These are phyloP conservation scores for Anadara kagoshimensis DNA, from an alignment of 1,140 invertebrate genomes.

Conservation along the genomic window DNA sequence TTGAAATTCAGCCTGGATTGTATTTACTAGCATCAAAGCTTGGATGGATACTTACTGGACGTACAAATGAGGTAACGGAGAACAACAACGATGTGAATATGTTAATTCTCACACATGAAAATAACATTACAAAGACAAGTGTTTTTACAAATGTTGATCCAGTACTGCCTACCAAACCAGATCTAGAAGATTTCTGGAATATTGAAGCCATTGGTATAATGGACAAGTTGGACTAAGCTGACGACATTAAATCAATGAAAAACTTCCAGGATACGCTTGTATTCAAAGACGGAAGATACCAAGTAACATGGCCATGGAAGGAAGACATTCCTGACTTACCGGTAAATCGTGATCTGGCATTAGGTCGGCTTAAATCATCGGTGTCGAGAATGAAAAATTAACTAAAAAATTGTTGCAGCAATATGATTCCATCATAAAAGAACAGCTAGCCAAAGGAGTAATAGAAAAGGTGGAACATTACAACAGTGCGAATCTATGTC, in stretches of 20 bases:
- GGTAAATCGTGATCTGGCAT: constrained; percentile 21
- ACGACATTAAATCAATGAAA: too few species aligned
- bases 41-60: constrained; percentile 32
- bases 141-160: too few species aligned
- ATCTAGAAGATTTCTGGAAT: constrained; percentile 30
- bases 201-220: constrained; percentile 31
- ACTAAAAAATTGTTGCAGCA: constrained; percentile 25
- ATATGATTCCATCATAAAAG: constrained; percentile 29
- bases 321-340: constrained; percentile 25
- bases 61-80: background rate
- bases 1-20: constrained; percentile 23
- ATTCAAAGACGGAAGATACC: too few species aligned
- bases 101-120: constrained; percentile 21
- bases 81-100: constrained; percentile 9
- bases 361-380: constrained; percentile 31
- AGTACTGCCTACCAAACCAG: background rate
- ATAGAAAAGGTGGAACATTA: too few species aligned
- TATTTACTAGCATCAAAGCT: constrained; percentile 39
- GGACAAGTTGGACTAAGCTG: constrained; percentile 11
- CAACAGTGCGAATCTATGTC: too few species aligned
- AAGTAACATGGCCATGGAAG: constrained; percentile 38
- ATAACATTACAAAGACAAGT: too few species aligned
- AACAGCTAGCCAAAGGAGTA: too few species aligned
- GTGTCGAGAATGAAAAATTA: constrained; percentile 15
- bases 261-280: too few species aligned